Evolutionary conservation across 2,113 vertebrate species (phyloP).

Genomic region (Spilogale gracilis): DNA sequence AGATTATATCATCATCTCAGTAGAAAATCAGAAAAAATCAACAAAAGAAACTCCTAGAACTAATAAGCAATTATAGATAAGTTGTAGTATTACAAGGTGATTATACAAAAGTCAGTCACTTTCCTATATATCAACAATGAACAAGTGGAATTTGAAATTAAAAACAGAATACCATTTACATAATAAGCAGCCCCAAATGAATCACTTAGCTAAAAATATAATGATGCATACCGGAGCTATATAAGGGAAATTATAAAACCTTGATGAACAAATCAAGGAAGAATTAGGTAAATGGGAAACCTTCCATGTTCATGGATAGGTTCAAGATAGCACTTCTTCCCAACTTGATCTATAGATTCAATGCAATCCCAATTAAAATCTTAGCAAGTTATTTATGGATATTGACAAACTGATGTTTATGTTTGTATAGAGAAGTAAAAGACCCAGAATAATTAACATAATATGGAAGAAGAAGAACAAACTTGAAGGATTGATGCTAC

Average conservation of each 20-base stretch:
- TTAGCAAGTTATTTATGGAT: background rate
- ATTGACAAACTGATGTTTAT: background rate
- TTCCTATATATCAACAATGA: background rate
- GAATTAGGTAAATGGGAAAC: background rate
- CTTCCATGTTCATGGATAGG: background rate
- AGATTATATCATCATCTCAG: background rate
- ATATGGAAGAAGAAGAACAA: background rate
- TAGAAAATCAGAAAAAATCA: background rate
- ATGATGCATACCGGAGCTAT: background rate
- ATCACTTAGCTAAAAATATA: background rate
- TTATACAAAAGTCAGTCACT: background rate
- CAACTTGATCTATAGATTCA: background rate
- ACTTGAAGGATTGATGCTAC: background rate
- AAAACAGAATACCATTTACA: background rate
- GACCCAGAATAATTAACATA: background rate
- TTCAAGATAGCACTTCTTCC: background rate
- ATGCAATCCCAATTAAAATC: background rate
- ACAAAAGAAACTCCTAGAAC: background rate
- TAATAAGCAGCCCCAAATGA: background rate
- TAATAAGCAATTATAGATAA: background rate
- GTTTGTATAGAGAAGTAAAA: background rate
- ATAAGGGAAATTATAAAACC: background rate
- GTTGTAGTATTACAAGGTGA: background rate
- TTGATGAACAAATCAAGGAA: background rate
- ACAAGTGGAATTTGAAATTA: background rate